Percentiles rank a stretch among this genome's conserved stretches.
Conservation (phyloP, 2,113 vertebrate genomes). For the Ibidorhyncha struthersii region DNA sequence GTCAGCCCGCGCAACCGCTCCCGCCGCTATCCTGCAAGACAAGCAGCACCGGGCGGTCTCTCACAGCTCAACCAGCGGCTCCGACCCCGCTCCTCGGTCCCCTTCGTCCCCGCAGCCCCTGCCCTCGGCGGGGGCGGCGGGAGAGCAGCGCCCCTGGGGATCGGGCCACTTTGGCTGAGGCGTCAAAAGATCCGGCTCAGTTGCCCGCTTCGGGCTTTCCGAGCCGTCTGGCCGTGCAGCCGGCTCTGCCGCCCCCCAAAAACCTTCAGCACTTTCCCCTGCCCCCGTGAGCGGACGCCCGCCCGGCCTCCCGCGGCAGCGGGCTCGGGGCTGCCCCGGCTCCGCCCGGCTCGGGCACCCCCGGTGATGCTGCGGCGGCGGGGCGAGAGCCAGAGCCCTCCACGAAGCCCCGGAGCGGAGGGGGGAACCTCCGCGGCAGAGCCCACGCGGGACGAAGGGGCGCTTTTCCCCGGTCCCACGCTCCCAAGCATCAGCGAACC, state of each 20-base stretch:
- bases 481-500: background rate
- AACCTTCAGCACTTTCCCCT: background rate
- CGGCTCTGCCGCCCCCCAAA: background rate
- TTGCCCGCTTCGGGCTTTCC: background rate
- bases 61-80: background rate
- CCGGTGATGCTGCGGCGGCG: background rate
- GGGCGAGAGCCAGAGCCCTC: background rate
- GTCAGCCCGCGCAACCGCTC: background rate
- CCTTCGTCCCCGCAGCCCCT: background rate
- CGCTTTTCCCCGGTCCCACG: background rate
- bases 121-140: too few species aligned
- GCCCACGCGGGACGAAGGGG: background rate
- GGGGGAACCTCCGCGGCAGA: background rate
- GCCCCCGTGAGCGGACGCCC: background rate
- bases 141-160: background rate
- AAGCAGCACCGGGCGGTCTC: background rate
- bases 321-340: background rate
- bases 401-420: background rate
- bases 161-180: background rate
- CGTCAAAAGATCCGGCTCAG: background rate
- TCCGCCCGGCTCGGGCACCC: background rate
- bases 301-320: background rate
- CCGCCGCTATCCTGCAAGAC: background rate
- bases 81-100: background rate
- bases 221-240: background rate